These are phyloP conservation scores for Tetramorium simillimum DNA, from an alignment of 1,140 invertebrate species.

Conservation along the genomic window DNA sequence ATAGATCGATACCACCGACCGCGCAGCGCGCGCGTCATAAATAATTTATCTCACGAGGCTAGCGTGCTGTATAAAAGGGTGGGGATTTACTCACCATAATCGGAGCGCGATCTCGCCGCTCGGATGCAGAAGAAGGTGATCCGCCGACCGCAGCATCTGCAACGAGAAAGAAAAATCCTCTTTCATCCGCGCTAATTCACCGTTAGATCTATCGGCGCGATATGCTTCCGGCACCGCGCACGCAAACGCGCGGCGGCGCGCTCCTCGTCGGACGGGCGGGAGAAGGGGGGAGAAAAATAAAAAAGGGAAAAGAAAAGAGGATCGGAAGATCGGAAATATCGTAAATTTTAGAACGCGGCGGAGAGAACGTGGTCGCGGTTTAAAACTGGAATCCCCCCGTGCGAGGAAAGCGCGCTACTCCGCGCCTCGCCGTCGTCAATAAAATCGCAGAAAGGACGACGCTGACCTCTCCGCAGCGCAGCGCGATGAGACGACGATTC, in stretches of 20 bases:
- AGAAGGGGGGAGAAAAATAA: not conserved
- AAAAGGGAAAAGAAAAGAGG: not conserved
- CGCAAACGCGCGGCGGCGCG: not conserved
- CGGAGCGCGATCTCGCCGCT: conserved; percentile 71
- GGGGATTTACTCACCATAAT: conserved; percentile 73
- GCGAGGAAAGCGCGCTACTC: conserved; percentile 28
- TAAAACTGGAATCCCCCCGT: conserved; percentile 38
- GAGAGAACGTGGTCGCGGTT: conserved; percentile 3
- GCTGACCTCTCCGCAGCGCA: conserved; percentile 1
- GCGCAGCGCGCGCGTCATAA: conserved; percentile 62
- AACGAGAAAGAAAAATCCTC: conserved; percentile 61
- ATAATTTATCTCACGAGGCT: conserved; percentile 64
- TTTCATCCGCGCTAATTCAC: conserved; percentile 66
- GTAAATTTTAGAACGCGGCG: conserved; percentile 29
- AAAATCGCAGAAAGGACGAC: conserved; percentile 59
- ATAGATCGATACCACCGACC: conserved; percentile 55
- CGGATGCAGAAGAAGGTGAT: conserved; percentile 64
- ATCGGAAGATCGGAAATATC: conserved; percentile 5
- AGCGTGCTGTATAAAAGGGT: not conserved
- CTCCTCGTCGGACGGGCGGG: not conserved
- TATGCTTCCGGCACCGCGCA: conserved; percentile 24
- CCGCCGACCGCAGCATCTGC: conserved; percentile 69
- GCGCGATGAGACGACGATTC: conserved; percentile 27
- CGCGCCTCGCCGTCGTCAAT: conserved; percentile 43
- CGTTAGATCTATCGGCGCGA: conserved; percentile 63